Conservation (phyloP, 53 echinoderm and acorn worm species). For the Arbacia lixula region DNA sequence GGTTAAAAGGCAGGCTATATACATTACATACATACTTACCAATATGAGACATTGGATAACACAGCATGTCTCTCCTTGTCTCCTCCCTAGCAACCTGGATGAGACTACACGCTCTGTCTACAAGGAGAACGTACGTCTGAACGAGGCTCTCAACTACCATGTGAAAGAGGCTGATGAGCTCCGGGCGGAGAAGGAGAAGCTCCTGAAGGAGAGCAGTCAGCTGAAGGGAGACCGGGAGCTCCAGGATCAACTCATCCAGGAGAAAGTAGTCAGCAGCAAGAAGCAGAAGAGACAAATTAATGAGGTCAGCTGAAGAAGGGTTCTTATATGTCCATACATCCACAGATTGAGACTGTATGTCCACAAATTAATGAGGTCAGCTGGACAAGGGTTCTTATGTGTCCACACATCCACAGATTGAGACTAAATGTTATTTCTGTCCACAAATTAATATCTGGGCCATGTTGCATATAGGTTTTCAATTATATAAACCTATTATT, state of each 20-base stretch:
- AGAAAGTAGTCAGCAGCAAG: conserved; percentile 82
- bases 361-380: no score
- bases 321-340: no score
- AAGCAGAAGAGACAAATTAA: conserved; percentile 89
- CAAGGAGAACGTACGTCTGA: conserved; percentile 96
- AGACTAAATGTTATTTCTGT: no score
- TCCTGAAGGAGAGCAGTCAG: conserved; percentile 76
- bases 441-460: no score
- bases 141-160: conserved; percentile 93
- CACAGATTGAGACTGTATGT: no score
- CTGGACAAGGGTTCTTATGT: no score
- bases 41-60: neutral
- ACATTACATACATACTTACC: no score
- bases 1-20: no score
- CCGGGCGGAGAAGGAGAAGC: conserved; percentile 72
- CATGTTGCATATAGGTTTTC: no score
- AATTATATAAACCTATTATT: no score
- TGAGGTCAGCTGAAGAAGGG: conserved; percentile 67
- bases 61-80: neutral
- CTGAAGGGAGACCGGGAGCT: conserved; percentile 86
- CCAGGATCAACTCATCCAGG: conserved; percentile 91
- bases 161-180: conserved; percentile 94
- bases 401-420: no score
- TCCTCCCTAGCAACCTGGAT: conserved; percentile 78
- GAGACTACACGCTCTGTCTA: conserved; percentile 98